Evolutionary conservation across 1,140 invertebrate species (phyloP), one percentile per base, ranked within the genome.

Genomic region (Megathymus violae): DNA sequence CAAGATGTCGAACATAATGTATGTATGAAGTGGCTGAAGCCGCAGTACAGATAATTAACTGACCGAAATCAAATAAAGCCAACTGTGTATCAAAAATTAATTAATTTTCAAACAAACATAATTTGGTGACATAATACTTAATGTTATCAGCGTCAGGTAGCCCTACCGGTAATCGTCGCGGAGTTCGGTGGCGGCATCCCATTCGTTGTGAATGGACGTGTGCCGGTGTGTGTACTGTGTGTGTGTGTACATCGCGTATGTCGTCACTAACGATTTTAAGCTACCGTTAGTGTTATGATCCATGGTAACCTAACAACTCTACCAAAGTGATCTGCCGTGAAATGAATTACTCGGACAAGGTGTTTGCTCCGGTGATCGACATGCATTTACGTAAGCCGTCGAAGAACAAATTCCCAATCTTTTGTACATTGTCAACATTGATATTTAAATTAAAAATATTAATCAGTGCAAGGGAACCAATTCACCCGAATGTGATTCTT

Each of bases 111-210:
- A 51, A 19, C 31, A 16, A n/a, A 38, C 15, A 38, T 38, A 51
- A 38, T 51, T 51, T 19, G 48, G 36, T 51, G 48, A 51, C 48
- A 51, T 19, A 38, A 36, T 36, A 11, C 17, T 34, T 36, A 54
- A 54, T 54, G 38, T 31, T 54, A 25, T 51, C 15, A n/a, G 11
- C 25, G 13, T 38, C 54, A 63, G 78, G 67, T 73, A 84, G 60
- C 85, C 85, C 85, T 88, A 64, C 59, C 50, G 11, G 51, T 76
- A 76, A 76, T 79, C 67, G 71, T 70, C 72, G 5, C 19, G 19
- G 19, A 2, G 19, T n/a, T n/a, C 19, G 59, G 67, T 70, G 75
- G 77, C 77, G 74, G 81, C 76, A 75, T 82, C 78, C 74, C 85
- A 88, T 88, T 88, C 84, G 85, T 78, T 71, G 54, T 38, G 54